Evolutionary conservation across 2,113 vertebrate genomes (phyloP).

Genomic region (Barnardius zonarius): DNA sequence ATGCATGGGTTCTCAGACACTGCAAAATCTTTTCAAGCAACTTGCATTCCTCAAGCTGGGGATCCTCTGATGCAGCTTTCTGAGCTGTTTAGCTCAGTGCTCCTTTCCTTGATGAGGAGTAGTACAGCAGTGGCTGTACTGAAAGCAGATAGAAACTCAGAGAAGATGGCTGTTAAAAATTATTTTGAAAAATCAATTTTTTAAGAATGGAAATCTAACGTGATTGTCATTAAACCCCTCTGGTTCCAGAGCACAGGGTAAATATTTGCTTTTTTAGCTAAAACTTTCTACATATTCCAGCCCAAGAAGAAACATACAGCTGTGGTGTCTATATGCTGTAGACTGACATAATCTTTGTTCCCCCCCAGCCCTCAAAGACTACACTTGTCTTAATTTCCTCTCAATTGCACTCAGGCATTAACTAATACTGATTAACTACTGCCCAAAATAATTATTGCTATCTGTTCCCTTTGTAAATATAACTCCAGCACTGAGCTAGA

Average conservation of each 20-base stretch:
- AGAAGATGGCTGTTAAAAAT: not conserved
- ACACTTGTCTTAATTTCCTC: constrained; percentile 73
- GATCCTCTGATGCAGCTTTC: not conserved
- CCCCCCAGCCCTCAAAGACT: not conserved
- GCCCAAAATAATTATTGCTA: constrained; percentile 77
- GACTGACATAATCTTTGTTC: not conserved
- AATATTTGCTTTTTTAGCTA: not conserved
- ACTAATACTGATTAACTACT: constrained; percentile 80
- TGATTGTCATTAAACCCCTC: not conserved
- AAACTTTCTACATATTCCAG: not conserved
- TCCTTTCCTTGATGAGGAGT: not conserved
- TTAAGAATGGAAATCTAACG: not conserved
- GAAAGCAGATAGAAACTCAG: not conserved
- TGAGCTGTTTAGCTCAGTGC: not conserved
- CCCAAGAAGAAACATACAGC: not conserved
- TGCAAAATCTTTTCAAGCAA: not conserved
- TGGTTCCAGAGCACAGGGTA: not conserved
- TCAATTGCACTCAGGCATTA: constrained; percentile 75
- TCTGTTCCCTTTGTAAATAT: constrained; percentile 78
- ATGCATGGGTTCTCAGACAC: fast-evolving
- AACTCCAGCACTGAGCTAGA: constrained; percentile 68
- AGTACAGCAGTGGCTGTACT: not conserved
- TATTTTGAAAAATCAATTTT: not conserved
- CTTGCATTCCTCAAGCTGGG: not conserved
- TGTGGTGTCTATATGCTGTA: not conserved